These are phyloP conservation scores for Zaprionus obscuricornis DNA, from an alignment of 2,888 invertebrate genomes.

Conservation along the genomic window DNA sequence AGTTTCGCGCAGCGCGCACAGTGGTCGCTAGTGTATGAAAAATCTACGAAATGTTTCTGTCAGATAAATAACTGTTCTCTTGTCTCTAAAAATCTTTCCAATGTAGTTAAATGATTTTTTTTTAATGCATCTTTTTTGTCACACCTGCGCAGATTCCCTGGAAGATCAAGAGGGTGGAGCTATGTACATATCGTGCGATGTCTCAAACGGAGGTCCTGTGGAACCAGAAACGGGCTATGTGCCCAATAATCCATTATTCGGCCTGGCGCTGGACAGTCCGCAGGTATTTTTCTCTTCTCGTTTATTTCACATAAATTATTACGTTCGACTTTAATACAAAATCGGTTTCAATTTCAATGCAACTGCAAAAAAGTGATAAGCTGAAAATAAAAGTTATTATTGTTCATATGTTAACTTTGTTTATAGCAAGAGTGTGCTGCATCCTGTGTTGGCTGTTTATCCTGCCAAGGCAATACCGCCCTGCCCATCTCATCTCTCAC, in stretches of 20 bases:
- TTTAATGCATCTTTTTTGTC: slow-evolving; percentile 12
- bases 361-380: no score
- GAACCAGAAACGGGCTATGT: slow-evolving; percentile 84
- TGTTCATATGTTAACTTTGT: neutral
- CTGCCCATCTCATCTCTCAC: slow-evolving; percentile 82
- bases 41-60: slow-evolving; percentile 30
- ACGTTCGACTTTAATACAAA: no score
- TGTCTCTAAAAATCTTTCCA: slow-evolving; percentile 30
- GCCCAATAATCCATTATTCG: slow-evolving; percentile 84
- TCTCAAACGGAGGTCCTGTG: slow-evolving; percentile 84
- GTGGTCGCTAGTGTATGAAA: slow-evolving; percentile 43
- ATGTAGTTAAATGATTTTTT: slow-evolving; percentile 15
- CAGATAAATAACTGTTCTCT: slow-evolving; percentile 11
- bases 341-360: neutral
- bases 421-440: slow-evolving; percentile 83
- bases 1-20: slow-evolving; percentile 60
- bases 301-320: neutral
- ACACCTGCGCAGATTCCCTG: slow-evolving; percentile 82
- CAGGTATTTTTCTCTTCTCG: slow-evolving; percentile 78
- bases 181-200: slow-evolving; percentile 84
- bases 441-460: slow-evolving; percentile 83
- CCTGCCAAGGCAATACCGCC: slow-evolving; percentile 83
- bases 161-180: slow-evolving; percentile 84
- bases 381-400: slow-evolving; percentile 4
- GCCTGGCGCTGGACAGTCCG: slow-evolving; percentile 84